These are phyloP conservation scores for Papilio polytes DNA, from an alignment of 1,140 invertebrate genomes.

Conservation along the genomic window DNA sequence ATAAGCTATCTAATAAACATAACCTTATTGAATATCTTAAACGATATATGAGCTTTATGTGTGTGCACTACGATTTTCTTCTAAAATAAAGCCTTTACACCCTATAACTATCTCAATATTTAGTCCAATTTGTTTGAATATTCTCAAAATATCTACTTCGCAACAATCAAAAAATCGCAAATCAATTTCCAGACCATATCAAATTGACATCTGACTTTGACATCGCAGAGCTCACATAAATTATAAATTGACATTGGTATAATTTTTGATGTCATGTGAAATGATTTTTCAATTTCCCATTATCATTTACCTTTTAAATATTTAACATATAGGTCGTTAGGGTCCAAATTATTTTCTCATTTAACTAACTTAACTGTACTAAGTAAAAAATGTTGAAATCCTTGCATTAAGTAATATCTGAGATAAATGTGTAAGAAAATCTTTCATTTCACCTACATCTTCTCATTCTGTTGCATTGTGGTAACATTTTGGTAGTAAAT, in stretches of 20 bases:
- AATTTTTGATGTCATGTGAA: not conserved
- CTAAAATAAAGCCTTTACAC: not conserved
- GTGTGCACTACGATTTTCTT: not conserved
- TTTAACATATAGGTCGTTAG: too few species aligned
- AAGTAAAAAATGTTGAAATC: too few species aligned
- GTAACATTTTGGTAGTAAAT: not conserved
- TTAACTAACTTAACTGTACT: too few species aligned
- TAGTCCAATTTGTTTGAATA: not conserved
- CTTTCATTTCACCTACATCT: too few species aligned
- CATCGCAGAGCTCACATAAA: not conserved
- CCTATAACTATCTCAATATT: not conserved
- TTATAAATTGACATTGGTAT: constrained; percentile 1
- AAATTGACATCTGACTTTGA: constrained; percentile 11
- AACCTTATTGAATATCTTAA: constrained; percentile 3
- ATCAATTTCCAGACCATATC: not conserved
- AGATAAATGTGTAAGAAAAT: too few species aligned
- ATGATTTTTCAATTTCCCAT: not conserved
- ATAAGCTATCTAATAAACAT: constrained; percentile 25
- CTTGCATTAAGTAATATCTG: too few species aligned
- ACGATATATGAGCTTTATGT: not conserved
- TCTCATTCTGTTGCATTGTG: not conserved
- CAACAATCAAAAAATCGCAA: not conserved
- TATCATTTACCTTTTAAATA: not conserved
- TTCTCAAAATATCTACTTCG: not conserved
- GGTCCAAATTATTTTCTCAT: too few species aligned